Percentiles rank a stretch among this genome's conserved stretches.
Evolutionary conservation across 2,113 vertebrate genomes (phyloP).

Genomic region (Sapajus apella): DNA sequence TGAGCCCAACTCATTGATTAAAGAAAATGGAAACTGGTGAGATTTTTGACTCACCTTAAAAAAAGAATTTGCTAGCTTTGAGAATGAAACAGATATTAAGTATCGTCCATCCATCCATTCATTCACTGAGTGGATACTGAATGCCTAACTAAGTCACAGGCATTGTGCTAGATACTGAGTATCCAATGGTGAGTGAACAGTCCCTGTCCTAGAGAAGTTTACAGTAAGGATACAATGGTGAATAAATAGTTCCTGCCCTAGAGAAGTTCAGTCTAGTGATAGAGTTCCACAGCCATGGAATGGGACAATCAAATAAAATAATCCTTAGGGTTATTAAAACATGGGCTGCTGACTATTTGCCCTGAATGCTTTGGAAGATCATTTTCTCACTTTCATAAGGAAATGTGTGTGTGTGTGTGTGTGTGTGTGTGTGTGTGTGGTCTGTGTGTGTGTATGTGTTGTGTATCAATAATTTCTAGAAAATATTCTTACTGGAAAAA

Average conservation of each 20-base stretch:
- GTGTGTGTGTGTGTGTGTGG: not conserved
- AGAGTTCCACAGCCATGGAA: not conserved
- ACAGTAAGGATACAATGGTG: not conserved
- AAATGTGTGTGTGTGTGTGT: too few species aligned
- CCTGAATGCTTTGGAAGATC: not conserved
- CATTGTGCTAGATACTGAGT: not conserved
- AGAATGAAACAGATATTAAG: not conserved
- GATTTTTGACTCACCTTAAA: not conserved
- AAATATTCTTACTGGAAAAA: not conserved
- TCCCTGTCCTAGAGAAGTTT: not conserved
- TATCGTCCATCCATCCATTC: not conserved
- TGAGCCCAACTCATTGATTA: not conserved
- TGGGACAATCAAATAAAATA: not conserved
- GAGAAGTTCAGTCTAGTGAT: not conserved
- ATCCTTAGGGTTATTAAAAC: not conserved
- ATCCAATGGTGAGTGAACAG: not conserved
- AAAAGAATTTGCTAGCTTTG: slow-evolving; percentile 3
- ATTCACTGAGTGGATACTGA: not conserved
- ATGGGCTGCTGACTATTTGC: not conserved
- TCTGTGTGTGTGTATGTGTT: too few species aligned
- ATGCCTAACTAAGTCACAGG: not conserved
- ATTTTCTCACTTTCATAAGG: not conserved
- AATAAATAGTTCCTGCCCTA: not conserved
- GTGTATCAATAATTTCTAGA: not conserved
- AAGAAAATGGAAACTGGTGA: not conserved